Evolutionary conservation across 1,140 invertebrate genomes (phyloP), one percentile per base, ranked within the genome.

Genomic region (Brachionus manjavacas): DNA sequence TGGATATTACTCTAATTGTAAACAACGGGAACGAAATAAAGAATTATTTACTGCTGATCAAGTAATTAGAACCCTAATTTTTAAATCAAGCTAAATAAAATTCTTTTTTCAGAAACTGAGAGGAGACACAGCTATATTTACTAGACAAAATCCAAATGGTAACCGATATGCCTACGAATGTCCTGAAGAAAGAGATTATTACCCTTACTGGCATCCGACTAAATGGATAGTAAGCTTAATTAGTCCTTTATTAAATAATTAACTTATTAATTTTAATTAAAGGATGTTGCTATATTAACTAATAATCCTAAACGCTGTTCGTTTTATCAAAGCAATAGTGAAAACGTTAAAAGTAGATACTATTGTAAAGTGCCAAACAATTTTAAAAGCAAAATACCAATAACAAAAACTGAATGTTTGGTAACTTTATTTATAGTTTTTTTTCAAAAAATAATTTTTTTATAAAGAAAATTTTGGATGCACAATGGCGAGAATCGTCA

Each of bases 161-260:
- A 87, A 87, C 64, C 85, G 86, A 11, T 86, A 86, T 85, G 89
- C 88, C 12, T 89, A 89, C 83, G 89, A 90, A 85, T 90, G 89
- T 83, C 88, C 89, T n/a, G 89, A 89, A 76, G 89, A 89, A 83
- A 80, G 88, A 55, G 89, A 89, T 85, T 88, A 90, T 72, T 89
- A 87, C 81, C 89, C 89, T 2, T 89, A 89, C 85, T 90, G 89
- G 89, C 88, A 90, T 66, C 88, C 88, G 1, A 87, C 87, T 6
- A 87, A 87, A 4, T 89, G 89, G 89, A 87, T 86, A 43, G 89
- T 89, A 85, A 88, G 88, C 55, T 88, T 87, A 72, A 85, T 89
- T 12, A 80, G 89, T 52, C 35, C 49, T 16, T 52, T 60, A 85
- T 31, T 23, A n/a, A 81, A n/a, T 80, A 85, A 16, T 83, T 16